Evolutionary conservation across 2,888 invertebrate species (phyloP), one percentile per base, ranked within the genome.

Genomic region (Lasioglossum leucozonium): DNA sequence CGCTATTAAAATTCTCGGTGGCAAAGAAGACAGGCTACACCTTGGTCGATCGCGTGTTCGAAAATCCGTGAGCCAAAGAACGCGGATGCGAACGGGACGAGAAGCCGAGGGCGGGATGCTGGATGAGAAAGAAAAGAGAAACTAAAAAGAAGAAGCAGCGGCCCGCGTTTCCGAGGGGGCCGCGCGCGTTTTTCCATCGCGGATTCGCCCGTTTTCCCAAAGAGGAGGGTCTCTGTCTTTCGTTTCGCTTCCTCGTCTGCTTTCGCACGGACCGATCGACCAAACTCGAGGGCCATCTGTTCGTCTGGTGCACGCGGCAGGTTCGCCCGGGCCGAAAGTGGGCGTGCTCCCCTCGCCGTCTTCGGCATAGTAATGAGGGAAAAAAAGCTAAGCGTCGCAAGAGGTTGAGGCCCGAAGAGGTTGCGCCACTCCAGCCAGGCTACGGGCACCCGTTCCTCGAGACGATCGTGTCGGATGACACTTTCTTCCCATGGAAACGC

Each of bases 261-360:
- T 86, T 88, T 91, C 83, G 79, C 91, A 87, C 81, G 89, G 22
- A 78, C 77, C 73, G 77, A 81, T 87, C 58, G 65, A 67, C 55
- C 80, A 73, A 80, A 79, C 84, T 81, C 91, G 86, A 84, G 84
- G 84, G 81, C 91, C 93, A 93, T 93, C 93, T 92, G 92, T 91
- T 90, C 86, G 58, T 82, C 77, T 81, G 47, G 65, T 83, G 85
- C 88, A 85, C 80, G 71, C 79, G 82, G 82, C 90, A 90, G 88
- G 90, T 90, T 90, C 69, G 80, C 73, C 79, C 82, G 85, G 85
- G 86, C 84, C 75, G 74, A 86, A 91, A 92, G 90, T 92, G 88
- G 92, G 92, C 93, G 90, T 90, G 85, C 84, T 77, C 71, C 79
- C 77, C 69, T 77, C 37, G 30, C 34, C 75, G 62, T 77, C 80